Conservation (phyloP, 1,140 invertebrate species). For the Nephila pilipes region DNA sequence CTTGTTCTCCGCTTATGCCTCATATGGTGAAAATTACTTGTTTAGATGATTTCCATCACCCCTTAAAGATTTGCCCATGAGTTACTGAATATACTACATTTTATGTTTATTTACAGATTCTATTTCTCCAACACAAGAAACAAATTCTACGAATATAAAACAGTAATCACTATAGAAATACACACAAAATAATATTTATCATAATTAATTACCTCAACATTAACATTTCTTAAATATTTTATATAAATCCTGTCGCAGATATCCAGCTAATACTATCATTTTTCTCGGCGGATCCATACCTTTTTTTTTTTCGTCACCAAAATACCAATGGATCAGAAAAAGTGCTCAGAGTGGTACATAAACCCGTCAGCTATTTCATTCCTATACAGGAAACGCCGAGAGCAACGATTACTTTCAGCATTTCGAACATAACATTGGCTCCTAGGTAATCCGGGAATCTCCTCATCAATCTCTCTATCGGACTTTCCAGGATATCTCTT, state of each 20-base stretch:
- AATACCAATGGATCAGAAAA: constrained; percentile 5
- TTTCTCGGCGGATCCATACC: neutral
- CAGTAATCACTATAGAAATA: too few species aligned
- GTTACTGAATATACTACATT: too few species aligned
- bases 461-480: constrained; percentile 49
- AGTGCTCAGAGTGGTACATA: constrained; percentile 16
- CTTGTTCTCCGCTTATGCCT: too few species aligned
- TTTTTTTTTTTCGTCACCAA: neutral
- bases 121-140: too few species aligned
- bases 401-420: constrained; percentile 49
- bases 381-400: neutral
- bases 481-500: constrained; percentile 45
- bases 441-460: constrained; percentile 55
- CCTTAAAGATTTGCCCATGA: too few species aligned
- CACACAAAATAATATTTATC: too few species aligned
- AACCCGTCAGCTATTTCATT: constrained; percentile 23
- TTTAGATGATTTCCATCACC: too few species aligned
- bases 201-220: too few species aligned
- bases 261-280: neutral
- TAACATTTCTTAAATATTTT: too few species aligned
- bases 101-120: too few species aligned
- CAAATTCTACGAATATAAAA: too few species aligned
- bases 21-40: too few species aligned
- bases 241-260: neutral
- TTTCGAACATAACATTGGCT: constrained; percentile 53